phyloP scores from a whole-genome alignment of 1,140 invertebrate species.

The Drosophila pruinosa region DNA sequence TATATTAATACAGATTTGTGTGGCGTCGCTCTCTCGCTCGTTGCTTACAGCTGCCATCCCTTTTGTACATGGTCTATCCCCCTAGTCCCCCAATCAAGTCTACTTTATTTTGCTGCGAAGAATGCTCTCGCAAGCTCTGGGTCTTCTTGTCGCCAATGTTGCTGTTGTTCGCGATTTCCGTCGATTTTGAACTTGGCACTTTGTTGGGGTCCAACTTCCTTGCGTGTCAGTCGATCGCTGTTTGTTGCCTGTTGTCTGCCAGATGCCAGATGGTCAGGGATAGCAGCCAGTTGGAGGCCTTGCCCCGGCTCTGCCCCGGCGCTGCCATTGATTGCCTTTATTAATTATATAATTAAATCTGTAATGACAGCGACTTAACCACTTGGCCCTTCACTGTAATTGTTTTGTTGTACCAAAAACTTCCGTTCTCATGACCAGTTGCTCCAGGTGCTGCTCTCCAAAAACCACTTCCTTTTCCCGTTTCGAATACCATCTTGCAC shows the following conservation, averaged over 20 bases:
- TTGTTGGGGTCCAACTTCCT: constrained; percentile 50
- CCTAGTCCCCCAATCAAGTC: constrained; percentile 71
- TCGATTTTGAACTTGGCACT: constrained; percentile 58
- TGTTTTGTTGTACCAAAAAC: constrained; percentile 62
- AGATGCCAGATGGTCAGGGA: constrained; percentile 54
- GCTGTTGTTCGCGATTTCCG: constrained; percentile 66
- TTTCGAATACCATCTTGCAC: constrained; percentile 14
- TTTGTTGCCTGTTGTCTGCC: constrained; percentile 9
- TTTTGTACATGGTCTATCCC: background rate
- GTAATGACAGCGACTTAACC: constrained; percentile 61
- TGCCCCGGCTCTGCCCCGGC: constrained; percentile 10
- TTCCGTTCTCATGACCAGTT: constrained; percentile 69
- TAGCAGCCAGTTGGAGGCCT: background rate
- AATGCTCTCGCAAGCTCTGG: constrained; percentile 45
- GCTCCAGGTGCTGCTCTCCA: background rate
- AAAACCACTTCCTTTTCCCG: constrained; percentile 78
- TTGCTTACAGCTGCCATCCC: background rate
- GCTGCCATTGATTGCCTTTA: constrained; percentile 76
- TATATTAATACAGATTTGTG: constrained; percentile 62
- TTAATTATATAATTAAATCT: constrained; percentile 82
- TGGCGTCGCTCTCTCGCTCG: background rate
- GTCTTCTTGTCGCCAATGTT: constrained; percentile 22
- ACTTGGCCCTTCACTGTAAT: constrained; percentile 56
- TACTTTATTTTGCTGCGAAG: constrained; percentile 70
- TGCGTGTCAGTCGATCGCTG: constrained; percentile 56